A percentile compares a stretch with the other conserved stretches of the same genome.
Conservation (phyloP, 2,113 vertebrate species). For the Capreolus pygargus region DNA sequence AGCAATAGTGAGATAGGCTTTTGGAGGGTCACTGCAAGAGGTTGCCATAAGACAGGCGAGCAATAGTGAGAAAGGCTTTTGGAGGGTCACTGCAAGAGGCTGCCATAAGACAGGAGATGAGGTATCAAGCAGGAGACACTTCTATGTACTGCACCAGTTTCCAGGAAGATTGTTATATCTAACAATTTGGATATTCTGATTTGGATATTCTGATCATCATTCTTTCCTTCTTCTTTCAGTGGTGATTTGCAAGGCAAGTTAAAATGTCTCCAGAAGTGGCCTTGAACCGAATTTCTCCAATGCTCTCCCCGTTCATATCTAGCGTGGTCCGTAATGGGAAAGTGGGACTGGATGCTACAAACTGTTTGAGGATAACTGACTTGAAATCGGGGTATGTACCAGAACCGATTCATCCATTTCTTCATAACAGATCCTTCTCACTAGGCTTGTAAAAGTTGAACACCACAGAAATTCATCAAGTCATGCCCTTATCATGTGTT, state of each 20-base stretch:
- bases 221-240: conserved; percentile 58
- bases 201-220: conserved; percentile 24
- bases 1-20: background rate
- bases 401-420: background rate
- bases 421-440: background rate
- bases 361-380: conserved; percentile 95
- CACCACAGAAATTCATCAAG: background rate
- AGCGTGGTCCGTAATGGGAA: conserved; percentile 95
- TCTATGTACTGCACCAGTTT: background rate
- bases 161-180: background rate
- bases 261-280: conserved; percentile 96
- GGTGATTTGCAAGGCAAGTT: conserved; percentile 74
- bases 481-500: background rate
- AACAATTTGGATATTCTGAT: conserved; percentile 12
- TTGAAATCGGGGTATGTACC: conserved; percentile 94
- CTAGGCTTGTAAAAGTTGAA: background rate
- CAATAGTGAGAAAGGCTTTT: background rate
- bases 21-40: background rate
- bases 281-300: conserved; percentile 94
- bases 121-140: background rate
- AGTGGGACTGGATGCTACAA: conserved; percentile 95
- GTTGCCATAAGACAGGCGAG: background rate
- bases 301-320: conserved; percentile 92
- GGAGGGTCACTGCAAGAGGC: background rate
- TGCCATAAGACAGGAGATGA: background rate